Conservation (phyloP, 1,140 invertebrate genomes). For the Hestina assimilis region DNA sequence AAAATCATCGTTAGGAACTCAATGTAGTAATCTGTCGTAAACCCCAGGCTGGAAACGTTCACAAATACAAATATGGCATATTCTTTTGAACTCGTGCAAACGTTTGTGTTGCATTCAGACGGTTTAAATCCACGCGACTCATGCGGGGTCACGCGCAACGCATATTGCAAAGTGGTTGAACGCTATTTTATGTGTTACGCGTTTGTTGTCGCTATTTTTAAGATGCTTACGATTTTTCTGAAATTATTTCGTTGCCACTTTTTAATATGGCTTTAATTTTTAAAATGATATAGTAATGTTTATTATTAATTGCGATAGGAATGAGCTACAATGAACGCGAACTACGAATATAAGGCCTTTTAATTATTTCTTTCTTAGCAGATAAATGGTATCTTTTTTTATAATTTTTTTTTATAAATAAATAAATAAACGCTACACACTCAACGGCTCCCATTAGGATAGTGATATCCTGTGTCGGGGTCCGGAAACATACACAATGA, state of each 20-base stretch:
- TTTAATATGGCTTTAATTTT: background rate
- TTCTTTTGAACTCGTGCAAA: constrained; percentile 57
- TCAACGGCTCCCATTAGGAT: too few relatives aligned
- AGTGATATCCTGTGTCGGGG: too few relatives aligned
- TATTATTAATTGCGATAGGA: too few relatives aligned
- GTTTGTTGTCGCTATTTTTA: constrained; percentile 36
- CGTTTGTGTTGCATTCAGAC: constrained; percentile 48
- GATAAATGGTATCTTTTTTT: too few relatives aligned
- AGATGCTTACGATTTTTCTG: constrained; percentile 28
- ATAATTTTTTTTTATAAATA: too few relatives aligned
- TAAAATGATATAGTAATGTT: background rate
- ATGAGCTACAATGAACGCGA: too few relatives aligned
- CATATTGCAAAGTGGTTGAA: constrained; percentile 41
- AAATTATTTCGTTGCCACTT: constrained; percentile 4
- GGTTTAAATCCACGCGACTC: constrained; percentile 38
- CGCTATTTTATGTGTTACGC: constrained; percentile 43
- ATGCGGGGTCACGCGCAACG: constrained; percentile 54
- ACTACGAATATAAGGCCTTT: too few relatives aligned
- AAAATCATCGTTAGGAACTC: background rate
- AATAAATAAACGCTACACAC: too few relatives aligned
- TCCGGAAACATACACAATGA: too few relatives aligned
- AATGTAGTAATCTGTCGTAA: background rate
- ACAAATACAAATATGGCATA: constrained; percentile 49
- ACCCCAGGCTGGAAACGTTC: constrained; percentile 9
- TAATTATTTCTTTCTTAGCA: too few relatives aligned